Conservation (phyloP, 2,888 invertebrate species). For the Micropterix aruncella region DNA sequence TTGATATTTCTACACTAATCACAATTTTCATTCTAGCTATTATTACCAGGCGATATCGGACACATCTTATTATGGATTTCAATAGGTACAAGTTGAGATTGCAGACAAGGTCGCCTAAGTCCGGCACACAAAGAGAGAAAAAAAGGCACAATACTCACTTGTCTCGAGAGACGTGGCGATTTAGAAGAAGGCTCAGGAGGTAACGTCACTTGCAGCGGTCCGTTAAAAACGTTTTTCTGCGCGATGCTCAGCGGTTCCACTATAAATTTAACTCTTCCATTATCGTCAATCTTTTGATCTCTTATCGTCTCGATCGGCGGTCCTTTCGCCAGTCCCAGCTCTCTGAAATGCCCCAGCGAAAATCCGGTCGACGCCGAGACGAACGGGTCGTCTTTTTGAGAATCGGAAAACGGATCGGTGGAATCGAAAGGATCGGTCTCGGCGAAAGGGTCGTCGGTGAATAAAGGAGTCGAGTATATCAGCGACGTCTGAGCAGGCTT, state of each 20-base stretch:
- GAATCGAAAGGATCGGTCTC: slow-evolving; percentile 62
- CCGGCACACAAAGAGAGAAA: too few relatives aligned
- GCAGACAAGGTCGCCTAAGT: too few relatives aligned
- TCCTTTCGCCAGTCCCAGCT: background rate
- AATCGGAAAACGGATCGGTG: slow-evolving; percentile 51
- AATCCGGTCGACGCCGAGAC: slow-evolving; percentile 20
- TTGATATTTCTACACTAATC: too few relatives aligned
- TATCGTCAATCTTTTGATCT: slow-evolving; percentile 16
- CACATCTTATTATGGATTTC: too few relatives aligned
- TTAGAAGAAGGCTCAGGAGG: slow-evolving; percentile 44
- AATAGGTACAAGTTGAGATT: too few relatives aligned
- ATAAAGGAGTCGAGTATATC: slow-evolving; percentile 23
- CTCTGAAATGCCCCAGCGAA: slow-evolving; percentile 1
- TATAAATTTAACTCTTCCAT: slow-evolving; percentile 15
- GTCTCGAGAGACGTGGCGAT: slow-evolving; percentile 30
- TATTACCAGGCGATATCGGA: too few relatives aligned
- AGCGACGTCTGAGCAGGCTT: slow-evolving; percentile 19
- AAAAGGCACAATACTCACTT: slow-evolving; percentile 18
- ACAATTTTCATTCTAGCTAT: too few relatives aligned
- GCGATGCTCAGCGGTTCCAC: slow-evolving; percentile 5
- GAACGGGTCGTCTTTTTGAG: slow-evolving; percentile 46
- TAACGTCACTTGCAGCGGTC: slow-evolving; percentile 53
- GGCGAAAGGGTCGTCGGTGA: slow-evolving; percentile 46
- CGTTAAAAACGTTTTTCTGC: slow-evolving; percentile 38
- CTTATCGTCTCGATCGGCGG: slow-evolving; percentile 17